Conservation (phyloP, 2,113 vertebrate genomes). For the Ailurus styani region DNA sequence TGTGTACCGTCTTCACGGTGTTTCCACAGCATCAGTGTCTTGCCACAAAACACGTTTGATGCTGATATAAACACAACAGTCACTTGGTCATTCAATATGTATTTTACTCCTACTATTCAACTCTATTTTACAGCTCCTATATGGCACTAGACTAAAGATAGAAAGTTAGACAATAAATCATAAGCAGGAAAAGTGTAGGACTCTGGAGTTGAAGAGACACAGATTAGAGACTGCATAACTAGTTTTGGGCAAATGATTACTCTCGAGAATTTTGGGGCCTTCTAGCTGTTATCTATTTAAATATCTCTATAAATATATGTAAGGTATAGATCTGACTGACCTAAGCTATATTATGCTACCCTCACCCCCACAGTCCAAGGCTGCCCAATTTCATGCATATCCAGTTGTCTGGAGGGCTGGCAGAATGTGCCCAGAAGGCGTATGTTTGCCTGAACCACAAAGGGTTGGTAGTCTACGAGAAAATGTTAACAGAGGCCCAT, state of each 20-base stretch:
- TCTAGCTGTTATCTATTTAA: not conserved
- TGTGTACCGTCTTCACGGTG: not conserved
- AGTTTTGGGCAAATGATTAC: not conserved
- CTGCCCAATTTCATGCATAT: not conserved
- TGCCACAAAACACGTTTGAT: not conserved
- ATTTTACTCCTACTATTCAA: not conserved
- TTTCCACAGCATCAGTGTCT: not conserved
- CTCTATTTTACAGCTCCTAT: not conserved
- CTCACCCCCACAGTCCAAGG: not conserved
- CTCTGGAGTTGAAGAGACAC: not conserved
- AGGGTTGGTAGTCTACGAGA: not conserved
- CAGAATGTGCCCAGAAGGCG: not conserved
- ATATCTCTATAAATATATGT: not conserved
- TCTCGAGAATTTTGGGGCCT: not conserved
- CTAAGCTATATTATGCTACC: too few relatives aligned
- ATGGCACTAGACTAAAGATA: not conserved
- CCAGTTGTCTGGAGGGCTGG: not conserved
- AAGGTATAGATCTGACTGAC: not conserved
- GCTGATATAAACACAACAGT: not conserved
- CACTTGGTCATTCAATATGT: not conserved
- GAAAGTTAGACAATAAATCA: not conserved
- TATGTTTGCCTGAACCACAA: not conserved
- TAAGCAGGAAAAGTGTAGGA: not conserved
- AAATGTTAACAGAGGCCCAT: not conserved
- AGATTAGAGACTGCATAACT: not conserved